Base-by-base conservation (phyloP, 2,797 vertebrate species). In the Peromyscus nudipes region DNA sequence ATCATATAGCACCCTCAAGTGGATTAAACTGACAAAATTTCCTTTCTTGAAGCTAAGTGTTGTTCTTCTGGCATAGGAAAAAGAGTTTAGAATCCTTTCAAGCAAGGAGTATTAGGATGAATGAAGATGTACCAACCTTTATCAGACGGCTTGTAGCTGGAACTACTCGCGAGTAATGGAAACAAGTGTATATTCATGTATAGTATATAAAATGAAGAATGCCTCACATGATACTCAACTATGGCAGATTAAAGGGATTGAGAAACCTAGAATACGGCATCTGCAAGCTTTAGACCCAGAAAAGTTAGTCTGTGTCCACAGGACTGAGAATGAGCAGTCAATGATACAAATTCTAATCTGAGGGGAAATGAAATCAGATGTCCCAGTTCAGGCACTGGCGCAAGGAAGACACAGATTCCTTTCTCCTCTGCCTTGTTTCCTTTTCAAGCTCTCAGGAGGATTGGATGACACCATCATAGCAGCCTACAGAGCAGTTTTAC, bases 1-100 rank as follows among this genome's bases (percentile, higher is more conserved):
- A 97, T 98, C 96, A 95, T 95, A 95, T 19, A 96, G 96, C 97
- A 94, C 98, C 98, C 97, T 98, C 98, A 95, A 93, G 97, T 98
- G 98, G 98, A 94, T 65, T 64, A 89, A n/a, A 95, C 62, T 86
- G 80, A 92, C 79, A 89, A 14, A 89, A 64, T 64, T 94, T 91
- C 25, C 40, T 57, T 95, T 84, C 64, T 94, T 89, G 31, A 83
- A 75, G 19, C 93, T 40, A 34, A 89, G 5, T 95, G 17, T 71
- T 95, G 16, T 75, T 52, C 49, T 52, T 83, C 86, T 88, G 16
- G 81, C 43, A 77, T 89, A 89, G 27, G 43, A 85, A 94, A 94
- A 98, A 83, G 43, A 55, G 14, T 14, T 46, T 67, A 27, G 31
- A 87, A 89, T 37, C 40, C n/a, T 69, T 92, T 96, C 91, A 94